These are phyloP conservation scores for Drosophila willistoni DNA, from an alignment of 1,140 invertebrate species.

Conservation along the genomic window DNA sequence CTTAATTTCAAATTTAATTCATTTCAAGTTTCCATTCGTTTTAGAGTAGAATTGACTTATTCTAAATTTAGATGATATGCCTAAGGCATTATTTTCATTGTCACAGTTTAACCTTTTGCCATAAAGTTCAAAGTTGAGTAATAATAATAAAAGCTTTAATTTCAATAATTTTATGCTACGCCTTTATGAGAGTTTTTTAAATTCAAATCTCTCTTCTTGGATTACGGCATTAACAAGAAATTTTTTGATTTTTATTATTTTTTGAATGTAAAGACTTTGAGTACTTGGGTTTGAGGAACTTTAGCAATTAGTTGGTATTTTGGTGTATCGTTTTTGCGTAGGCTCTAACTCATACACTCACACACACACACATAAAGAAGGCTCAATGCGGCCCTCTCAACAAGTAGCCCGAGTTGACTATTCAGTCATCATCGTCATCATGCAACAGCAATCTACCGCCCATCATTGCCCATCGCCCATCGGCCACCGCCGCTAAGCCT, in stretches of 20 bases:
- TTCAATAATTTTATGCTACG: not conserved
- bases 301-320: not conserved
- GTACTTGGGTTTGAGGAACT: too few relatives aligned
- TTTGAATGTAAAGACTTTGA: too few relatives aligned
- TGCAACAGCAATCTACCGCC: slow-evolving; percentile 47
- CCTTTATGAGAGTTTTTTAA: not conserved
- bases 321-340: not conserved
- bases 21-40: too few relatives aligned
- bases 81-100: not conserved
- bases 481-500: slow-evolving; percentile 19
- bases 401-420: slow-evolving; percentile 60
- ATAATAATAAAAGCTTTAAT: not conserved
- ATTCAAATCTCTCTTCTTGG: not conserved
- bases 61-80: not conserved
- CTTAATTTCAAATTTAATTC: not conserved
- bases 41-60: too few relatives aligned
- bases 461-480: not conserved
- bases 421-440: slow-evolving; percentile 56
- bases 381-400: slow-evolving; percentile 44
- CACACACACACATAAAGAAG: too few relatives aligned
- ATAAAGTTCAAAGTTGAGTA: not conserved
- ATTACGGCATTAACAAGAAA: not conserved
- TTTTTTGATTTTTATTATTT: too few relatives aligned
- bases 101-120: not conserved
- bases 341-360: too few relatives aligned